Percentiles rank a stretch among this genome's conserved stretches.
Evolutionary conservation across 2,113 vertebrate genomes (phyloP).

Genomic region (Nannospalax galili): DNA sequence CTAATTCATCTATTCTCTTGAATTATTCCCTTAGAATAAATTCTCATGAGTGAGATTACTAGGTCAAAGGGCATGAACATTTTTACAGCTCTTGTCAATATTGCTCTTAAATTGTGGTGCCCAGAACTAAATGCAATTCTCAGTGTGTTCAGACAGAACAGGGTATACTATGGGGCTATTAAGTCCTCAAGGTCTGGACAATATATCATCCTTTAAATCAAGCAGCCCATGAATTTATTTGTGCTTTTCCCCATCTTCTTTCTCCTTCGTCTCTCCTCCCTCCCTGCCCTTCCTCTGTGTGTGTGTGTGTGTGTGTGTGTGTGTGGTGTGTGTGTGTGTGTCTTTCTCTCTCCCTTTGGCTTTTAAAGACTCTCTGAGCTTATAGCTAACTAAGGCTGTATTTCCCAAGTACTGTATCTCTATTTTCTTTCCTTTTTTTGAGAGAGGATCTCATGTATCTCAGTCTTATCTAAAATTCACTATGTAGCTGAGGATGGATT

Average conservation of each 20-base stretch:
- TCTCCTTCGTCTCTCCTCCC: not conserved
- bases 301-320: not conserved
- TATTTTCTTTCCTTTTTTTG: not conserved
- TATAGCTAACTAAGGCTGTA: not conserved
- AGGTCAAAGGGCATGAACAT: constrained; percentile 79
- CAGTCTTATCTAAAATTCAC: no score
- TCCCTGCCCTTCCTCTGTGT: not conserved
- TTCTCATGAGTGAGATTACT: constrained; percentile 71
- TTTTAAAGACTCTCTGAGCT: constrained; percentile 4
- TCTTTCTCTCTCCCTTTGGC: not conserved
- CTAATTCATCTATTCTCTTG: constrained; percentile 68
- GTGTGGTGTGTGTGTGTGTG: not conserved
- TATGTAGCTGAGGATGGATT: not conserved
- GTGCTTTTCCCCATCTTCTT: not conserved
- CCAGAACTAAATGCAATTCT: constrained; percentile 77
- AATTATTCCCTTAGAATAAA: constrained; percentile 75
- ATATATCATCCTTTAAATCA: constrained; percentile 78
- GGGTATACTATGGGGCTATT: constrained; percentile 71
- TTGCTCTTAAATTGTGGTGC: constrained; percentile 76
- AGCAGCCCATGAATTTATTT: constrained; percentile 71
- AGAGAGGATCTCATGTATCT: not conserved
- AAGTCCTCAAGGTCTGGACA: constrained; percentile 78
- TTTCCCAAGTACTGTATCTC: constrained; percentile 17
- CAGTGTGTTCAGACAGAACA: constrained; percentile 74
- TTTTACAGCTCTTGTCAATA: constrained; percentile 81